These are phyloP conservation scores for Mola mola DNA, from an alignment of 2,113 vertebrate species.

Conservation along the genomic window DNA sequence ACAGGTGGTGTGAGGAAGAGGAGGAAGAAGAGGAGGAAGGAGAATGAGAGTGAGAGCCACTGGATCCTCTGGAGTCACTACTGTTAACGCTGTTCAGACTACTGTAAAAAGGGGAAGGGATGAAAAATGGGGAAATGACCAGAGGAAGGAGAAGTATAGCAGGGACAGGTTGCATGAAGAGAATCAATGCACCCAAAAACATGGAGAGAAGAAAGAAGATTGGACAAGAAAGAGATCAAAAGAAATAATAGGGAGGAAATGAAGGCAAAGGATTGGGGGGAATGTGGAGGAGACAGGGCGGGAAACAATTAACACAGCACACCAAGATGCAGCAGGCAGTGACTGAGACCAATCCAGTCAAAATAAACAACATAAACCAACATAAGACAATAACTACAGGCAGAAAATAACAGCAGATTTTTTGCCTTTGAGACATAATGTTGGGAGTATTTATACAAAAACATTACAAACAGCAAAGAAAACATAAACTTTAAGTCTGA, in stretches of 20 bases:
- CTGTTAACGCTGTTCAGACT: conserved; percentile 99
- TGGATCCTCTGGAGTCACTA: conserved; percentile 96
- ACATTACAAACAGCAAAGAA: too few species aligned
- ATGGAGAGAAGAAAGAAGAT: conserved; percentile 29
- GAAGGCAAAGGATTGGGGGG: conserved; percentile 60
- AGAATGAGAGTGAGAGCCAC: conserved; percentile 97
- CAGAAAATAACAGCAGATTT: conserved; percentile 43
- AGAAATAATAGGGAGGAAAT: too few species aligned
- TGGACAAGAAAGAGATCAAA: too few species aligned
- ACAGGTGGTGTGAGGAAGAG: conserved; percentile 76
- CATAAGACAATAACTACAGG: conserved; percentile 37
- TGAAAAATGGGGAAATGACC: conserved; percentile 33
- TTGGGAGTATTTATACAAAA: conserved; percentile 22
- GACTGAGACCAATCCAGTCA: conserved; percentile 55
- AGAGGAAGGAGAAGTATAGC: conserved; percentile 44
- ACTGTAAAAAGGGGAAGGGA: conserved; percentile 85
- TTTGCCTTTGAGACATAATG: conserved; percentile 2
- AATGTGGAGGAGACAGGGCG: conserved; percentile 74
- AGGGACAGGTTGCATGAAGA: conserved; percentile 35
- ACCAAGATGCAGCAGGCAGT: conserved; percentile 84
- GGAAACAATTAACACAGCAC: conserved; percentile 88
- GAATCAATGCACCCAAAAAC: conserved; percentile 53
- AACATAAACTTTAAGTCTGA: conserved; percentile 8
- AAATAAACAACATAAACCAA: conserved; percentile 68
- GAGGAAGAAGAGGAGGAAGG: conserved; percentile 90